These are phyloP conservation scores for Phalacrocorax brasilianus DNA, from an alignment of 2,113 vertebrate species.

Conservation along the genomic window DNA sequence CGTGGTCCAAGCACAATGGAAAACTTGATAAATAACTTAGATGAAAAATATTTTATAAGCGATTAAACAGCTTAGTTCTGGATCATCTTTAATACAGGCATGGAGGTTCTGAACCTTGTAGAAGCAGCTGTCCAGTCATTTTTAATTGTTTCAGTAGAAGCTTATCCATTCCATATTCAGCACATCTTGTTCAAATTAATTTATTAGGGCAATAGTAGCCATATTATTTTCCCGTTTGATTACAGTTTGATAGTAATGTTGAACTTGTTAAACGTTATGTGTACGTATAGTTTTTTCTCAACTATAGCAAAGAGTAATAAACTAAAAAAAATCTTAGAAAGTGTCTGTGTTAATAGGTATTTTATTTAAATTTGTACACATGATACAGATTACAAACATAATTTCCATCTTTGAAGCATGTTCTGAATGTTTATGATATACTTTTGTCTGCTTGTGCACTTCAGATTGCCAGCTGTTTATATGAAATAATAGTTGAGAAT, in stretches of 20 bases:
- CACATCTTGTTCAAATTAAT: background rate
- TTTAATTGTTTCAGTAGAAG: background rate
- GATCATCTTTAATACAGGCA: background rate
- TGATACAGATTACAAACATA: background rate
- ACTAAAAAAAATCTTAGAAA: background rate
- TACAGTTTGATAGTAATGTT: background rate
- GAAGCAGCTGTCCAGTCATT: background rate
- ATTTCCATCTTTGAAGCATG: background rate
- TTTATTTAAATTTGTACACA: background rate
- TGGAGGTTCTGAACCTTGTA: background rate
- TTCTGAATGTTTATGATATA: background rate
- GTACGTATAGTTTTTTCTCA: background rate
- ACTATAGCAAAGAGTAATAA: background rate
- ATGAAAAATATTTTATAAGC: background rate
- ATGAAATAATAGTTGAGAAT: background rate
- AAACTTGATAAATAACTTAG: background rate
- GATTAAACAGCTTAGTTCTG: background rate
- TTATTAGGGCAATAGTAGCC: background rate
- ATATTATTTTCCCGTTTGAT: background rate
- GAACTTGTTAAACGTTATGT: background rate
- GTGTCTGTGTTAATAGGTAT: background rate
- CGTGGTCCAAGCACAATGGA: background rate
- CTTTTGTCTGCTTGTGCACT: background rate
- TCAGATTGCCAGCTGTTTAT: background rate
- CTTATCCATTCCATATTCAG: background rate